A percentile compares a stretch with the other conserved stretches of the same genome.
These are phyloP conservation scores for Peromyscus melanophrys DNA, from an alignment of 2,797 vertebrate genomes.

Conservation along the genomic window DNA sequence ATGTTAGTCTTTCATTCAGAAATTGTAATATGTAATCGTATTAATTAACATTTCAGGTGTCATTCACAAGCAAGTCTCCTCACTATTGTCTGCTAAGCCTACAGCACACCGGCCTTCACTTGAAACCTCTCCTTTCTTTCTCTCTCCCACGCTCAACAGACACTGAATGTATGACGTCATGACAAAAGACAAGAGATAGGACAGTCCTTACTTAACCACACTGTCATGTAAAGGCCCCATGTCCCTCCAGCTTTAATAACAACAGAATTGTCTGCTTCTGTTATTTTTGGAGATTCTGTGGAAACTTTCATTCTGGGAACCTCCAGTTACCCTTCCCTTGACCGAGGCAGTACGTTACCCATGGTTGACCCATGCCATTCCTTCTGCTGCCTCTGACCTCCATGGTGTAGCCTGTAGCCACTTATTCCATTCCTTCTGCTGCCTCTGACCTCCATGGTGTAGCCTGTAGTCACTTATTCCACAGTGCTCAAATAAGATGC, in stretches of 20 bases:
- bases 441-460: background rate
- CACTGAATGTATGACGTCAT: background rate
- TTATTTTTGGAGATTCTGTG: background rate
- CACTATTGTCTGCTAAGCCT: background rate
- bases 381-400: background rate
- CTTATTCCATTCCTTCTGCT: background rate
- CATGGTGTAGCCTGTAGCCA: background rate
- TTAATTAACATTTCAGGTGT: background rate
- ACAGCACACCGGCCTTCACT: background rate
- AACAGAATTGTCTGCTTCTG: background rate
- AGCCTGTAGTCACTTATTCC: background rate
- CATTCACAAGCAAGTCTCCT: background rate
- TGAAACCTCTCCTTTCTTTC: background rate
- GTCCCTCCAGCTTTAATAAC: background rate
- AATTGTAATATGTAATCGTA: background rate
- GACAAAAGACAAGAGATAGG: background rate
- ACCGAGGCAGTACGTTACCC: background rate
- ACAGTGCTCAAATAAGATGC: background rate
- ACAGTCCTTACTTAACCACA: background rate
- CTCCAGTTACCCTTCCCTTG: background rate
- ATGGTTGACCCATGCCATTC: background rate
- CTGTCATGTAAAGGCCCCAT: background rate
- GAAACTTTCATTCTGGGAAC: background rate
- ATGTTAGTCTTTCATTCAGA: conserved; percentile 11
- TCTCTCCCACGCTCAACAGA: background rate